Evolutionary conservation across 2,888 invertebrate species (phyloP), one percentile per base, ranked within the genome.

Genomic region (Diabrotica balteata): DNA sequence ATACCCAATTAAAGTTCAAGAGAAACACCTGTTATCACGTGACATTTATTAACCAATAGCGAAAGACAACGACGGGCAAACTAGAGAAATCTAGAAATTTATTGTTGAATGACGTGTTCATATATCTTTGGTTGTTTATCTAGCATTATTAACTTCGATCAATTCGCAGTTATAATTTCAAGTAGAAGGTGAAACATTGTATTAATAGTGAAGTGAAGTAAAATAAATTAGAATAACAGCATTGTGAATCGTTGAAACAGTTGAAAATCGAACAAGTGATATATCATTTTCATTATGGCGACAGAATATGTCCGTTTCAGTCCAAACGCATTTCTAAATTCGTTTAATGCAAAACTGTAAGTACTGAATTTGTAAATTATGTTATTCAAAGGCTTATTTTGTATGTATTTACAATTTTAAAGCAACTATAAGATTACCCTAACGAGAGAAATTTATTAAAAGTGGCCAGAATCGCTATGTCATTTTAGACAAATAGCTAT

Each of bases 341-440:
- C 90, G 75, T 91, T 91, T 85, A 89, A 88, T 82, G 89, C 87
- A 84, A 89, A 87, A 80, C 85, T 91, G 91, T 91, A 84, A 90
- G 91, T 91, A 54, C 9, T 42, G 10, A 42, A 83, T 62, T 44
- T n/a, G 11, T n/a, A 55, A 8, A 11, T n/a, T 67, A 54, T 63
- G 17, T 1, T 32, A 32, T 32, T 32, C 32, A 32, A 32, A 2
- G 3, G 32, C 32, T 32, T 32, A 32, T 32, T 32, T 32, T 32
- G 32, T 32, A 4, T 32, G 32, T 32, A 4, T 32, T 5, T 32
- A 32, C 32, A 32, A 32, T 32, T 32, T 32, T 32, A 32, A 32
- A 32, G 32, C 5, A 32, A 32, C 32, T 4, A 32, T 32, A 5
- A 32, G 5, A 32, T 32, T 32, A 32, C 1, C 4, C 32, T 32